Evolutionary conservation across 2,113 vertebrate genomes (phyloP).

Genomic region (Tenebrosternarchus preto): DNA sequence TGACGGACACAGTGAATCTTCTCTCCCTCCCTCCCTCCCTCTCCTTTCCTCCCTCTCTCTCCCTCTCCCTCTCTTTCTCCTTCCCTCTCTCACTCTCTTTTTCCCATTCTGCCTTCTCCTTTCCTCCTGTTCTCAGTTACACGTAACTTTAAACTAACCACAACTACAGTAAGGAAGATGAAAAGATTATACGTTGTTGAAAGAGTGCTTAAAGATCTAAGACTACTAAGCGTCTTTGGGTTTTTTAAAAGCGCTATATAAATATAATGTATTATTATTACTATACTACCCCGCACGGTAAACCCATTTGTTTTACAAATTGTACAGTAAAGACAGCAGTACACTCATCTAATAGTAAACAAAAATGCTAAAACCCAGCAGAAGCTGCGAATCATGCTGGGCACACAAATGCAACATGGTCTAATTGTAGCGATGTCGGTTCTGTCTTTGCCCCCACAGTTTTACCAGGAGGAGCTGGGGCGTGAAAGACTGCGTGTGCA

Average conservation of each 20-base stretch:
- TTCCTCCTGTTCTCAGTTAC: neutral
- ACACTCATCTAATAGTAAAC: too few relatives aligned
- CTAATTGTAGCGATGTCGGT: neutral
- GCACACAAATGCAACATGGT: neutral
- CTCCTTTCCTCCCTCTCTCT: neutral
- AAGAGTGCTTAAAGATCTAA: too few relatives aligned
- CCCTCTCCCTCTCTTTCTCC: neutral
- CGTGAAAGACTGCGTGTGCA: conserved; percentile 76
- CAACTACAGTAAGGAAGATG: too few relatives aligned
- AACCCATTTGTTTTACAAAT: too few relatives aligned
- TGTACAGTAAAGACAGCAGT: too few relatives aligned
- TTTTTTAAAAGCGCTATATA: too few relatives aligned
- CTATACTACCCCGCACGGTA: too few relatives aligned
- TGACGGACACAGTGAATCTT: neutral
- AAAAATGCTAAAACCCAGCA: neutral
- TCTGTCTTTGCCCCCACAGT: conserved; percentile 61
- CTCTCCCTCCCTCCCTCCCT: neutral
- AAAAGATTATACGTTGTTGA: too few relatives aligned
- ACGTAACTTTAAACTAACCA: too few relatives aligned
- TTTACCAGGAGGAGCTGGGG: conserved; percentile 77
- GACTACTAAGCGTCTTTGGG: too few relatives aligned
- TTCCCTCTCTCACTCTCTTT: neutral
- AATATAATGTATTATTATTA: too few relatives aligned
- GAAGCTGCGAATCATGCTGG: neutral
- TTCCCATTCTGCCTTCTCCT: neutral